Evolutionary conservation across 2,113 vertebrate species (phyloP), one percentile per base, ranked within the genome.

Genomic region (Nibea coibor): DNA sequence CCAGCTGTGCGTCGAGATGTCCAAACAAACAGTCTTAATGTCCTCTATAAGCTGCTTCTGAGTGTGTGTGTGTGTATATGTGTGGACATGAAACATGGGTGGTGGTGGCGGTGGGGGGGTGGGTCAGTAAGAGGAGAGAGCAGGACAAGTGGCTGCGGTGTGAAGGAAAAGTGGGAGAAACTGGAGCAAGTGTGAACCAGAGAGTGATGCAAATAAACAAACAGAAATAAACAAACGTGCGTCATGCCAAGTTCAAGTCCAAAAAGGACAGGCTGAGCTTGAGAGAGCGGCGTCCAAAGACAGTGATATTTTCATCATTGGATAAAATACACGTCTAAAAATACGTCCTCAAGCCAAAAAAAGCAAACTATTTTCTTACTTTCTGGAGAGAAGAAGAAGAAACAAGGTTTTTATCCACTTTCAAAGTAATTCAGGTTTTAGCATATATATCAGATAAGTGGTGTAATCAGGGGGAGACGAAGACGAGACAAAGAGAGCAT

Each of bases 101-200:
- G 17, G 22, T 12, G 3, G 22, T 45, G 63, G 75, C 8, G 35
- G 35, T 5, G 62, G 43, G 58, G 56, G 74, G n/a, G 80, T 59
- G 72, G 81, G 80, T 56, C 35, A 65, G 73, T 51, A 72, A 73
- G 43, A 78, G 31, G 17, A 67, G 61, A 64, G 83, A 10, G 16
- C 64, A 22, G 35, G 72, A 73, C 70, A 81, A 84, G 68, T 57
- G 87, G 78, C 54, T 57, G 42, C 56, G 26, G 84, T 76, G 85
- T 73, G 84, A 92, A 90, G 79, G 78, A 91, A 92, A 90, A 93
- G 93, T 92, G 91, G 84, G 80, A 90, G 94, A 92, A 93, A 95
- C 90, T 88, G 80, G 91, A 93, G 84, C 67, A 84, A 82, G 93
- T 94, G 94, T 88, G 92, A 94, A 94, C 87, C 87, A 93, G 89